These are phyloP conservation scores for Drosophila parthenogenetica DNA, from an alignment of 2,888 invertebrate genomes.

Conservation along the genomic window DNA sequence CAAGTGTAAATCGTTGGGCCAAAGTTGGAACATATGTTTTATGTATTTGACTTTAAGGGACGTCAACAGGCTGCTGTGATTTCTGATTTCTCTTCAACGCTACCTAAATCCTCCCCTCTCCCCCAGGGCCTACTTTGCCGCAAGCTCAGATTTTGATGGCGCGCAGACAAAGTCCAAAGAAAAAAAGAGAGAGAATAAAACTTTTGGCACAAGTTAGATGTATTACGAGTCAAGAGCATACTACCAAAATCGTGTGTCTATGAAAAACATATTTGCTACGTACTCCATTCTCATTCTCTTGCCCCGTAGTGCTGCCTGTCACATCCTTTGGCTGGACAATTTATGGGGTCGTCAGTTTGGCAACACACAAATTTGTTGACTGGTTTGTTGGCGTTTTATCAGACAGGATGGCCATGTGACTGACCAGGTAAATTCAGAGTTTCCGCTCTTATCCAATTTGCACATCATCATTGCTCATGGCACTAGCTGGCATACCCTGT, in stretches of 20 bases:
- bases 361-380: slow-evolving; percentile 21
- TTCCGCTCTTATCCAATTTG: slow-evolving; percentile 25
- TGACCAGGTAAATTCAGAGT: slow-evolving; percentile 39
- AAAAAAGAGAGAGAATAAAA: slow-evolving; percentile 3
- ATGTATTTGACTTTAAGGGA: slow-evolving; percentile 55
- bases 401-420: slow-evolving; percentile 27
- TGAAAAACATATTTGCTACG: slow-evolving; percentile 21
- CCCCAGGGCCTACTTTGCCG: slow-evolving; percentile 1
- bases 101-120: not conserved
- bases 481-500: slow-evolving; percentile 14
- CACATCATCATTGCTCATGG: slow-evolving; percentile 35
- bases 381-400: slow-evolving; percentile 17
- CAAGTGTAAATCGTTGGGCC: slow-evolving; percentile 56
- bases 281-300: not conserved
- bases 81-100: not conserved
- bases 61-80: slow-evolving; percentile 48
- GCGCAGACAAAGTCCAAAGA: slow-evolving; percentile 21
- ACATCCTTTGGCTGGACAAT: slow-evolving; percentile 15
- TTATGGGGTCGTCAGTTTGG: slow-evolving; percentile 24
- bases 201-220: slow-evolving; percentile 30
- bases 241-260: slow-evolving; percentile 18
- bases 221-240: slow-evolving; percentile 12
- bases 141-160: slow-evolving; percentile 34
- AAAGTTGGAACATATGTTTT: slow-evolving; percentile 58
- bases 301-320: not conserved